Percentiles rank a stretch among this genome's conserved stretches.
Evolutionary conservation across 2,797 vertebrate species (phyloP).

Genomic region (Masticophis lateralis): DNA sequence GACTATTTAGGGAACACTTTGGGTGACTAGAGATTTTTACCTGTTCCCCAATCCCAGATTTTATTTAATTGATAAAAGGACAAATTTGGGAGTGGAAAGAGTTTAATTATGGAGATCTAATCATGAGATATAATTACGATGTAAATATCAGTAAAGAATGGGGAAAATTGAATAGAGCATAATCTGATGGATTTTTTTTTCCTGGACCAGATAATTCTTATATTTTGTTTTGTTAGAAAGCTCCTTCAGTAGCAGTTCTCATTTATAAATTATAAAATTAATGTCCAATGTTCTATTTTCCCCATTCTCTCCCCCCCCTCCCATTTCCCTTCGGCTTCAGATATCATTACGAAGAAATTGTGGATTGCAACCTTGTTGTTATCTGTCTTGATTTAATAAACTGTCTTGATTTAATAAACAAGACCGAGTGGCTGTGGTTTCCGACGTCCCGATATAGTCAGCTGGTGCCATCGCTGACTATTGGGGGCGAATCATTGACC

Average conservation of each 20-base stretch:
- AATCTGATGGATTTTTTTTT: conserved; percentile 12
- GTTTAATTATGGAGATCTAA: neutral
- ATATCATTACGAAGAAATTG: neutral
- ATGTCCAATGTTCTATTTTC: conserved; percentile 6
- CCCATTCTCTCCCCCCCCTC: too few relatives aligned
- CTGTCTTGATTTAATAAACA: too few relatives aligned
- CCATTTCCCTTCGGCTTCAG: neutral
- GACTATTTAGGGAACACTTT: neutral
- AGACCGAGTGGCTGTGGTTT: too few relatives aligned
- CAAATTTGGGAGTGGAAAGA: neutral
- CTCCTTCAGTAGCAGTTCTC: conserved; percentile 22
- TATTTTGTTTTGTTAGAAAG: neutral
- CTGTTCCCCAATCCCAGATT: neutral
- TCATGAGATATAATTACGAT: conserved; percentile 13
- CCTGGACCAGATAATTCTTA: conserved; percentile 7
- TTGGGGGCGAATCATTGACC: too few relatives aligned
- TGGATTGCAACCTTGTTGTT: neutral
- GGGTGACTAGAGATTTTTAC: neutral
- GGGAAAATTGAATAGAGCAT: neutral
- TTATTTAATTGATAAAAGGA: neutral
- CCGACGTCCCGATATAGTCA: too few relatives aligned
- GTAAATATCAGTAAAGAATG: conserved; percentile 29
- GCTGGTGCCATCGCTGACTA: too few relatives aligned
- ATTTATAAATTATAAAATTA: conserved; percentile 25
- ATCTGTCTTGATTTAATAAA: too few relatives aligned